A percentile compares a stretch with the other conserved stretches of the same genome.
These are phyloP conservation scores for Byasa hedistus DNA, from an alignment of 2,888 invertebrate genomes.

Conservation along the genomic window DNA sequence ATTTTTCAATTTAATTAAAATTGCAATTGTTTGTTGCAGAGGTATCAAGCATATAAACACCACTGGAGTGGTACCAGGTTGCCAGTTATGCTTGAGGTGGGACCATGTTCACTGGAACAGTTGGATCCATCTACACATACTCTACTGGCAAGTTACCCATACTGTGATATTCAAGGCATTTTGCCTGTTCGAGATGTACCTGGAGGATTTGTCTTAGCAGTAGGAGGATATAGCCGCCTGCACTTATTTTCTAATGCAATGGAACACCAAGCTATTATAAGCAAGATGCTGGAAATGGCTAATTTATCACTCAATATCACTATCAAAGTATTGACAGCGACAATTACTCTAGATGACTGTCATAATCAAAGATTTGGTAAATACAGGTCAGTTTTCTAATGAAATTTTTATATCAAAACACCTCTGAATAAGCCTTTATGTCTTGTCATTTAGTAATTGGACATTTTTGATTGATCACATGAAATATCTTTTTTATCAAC, in stretches of 20 bases:
- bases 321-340: conserved; percentile 90
- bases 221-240: conserved; percentile 93
- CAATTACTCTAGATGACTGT: conserved; percentile 92
- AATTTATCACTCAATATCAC: conserved; percentile 88
- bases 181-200: conserved; percentile 90
- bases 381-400: conserved; percentile 83
- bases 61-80: conserved; percentile 97
- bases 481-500: no score
- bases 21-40: conserved; percentile 64
- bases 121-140: conserved; percentile 92
- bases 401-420: conserved; percentile 20
- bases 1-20: neutral
- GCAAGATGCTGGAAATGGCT: conserved; percentile 91
- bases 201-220: conserved; percentile 95
- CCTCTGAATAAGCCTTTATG: no score
- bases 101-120: conserved; percentile 95
- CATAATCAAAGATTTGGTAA: conserved; percentile 93
- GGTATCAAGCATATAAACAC: conserved; percentile 94
- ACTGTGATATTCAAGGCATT: conserved; percentile 71
- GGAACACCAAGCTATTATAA: conserved; percentile 92
- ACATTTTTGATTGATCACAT: no score
- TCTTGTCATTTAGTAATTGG: no score
- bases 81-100: conserved; percentile 93
- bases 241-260: conserved; percentile 92
- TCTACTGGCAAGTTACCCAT: conserved; percentile 83